Conservation (phyloP, 2,797 vertebrate species). For the Enteromius mattozi region DNA sequence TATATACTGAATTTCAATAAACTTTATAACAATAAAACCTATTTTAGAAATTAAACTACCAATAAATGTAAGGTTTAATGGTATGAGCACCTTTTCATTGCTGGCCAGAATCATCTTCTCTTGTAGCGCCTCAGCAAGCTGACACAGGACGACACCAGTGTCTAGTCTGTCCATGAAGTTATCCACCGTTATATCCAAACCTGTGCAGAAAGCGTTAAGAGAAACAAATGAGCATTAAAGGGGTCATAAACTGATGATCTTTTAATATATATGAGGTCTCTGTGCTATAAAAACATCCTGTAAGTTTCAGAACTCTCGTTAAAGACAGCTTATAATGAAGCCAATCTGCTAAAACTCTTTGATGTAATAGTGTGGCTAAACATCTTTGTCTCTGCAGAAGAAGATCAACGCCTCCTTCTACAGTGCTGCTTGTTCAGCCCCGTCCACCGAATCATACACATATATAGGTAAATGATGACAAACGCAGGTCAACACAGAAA, state of each 20-base stretch:
- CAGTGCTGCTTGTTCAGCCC: neutral
- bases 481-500: neutral
- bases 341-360: neutral
- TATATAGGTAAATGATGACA: neutral
- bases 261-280: neutral
- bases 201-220: constrained; percentile 67
- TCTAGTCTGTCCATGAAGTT: constrained; percentile 92
- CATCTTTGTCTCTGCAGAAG: neutral
- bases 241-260: neutral
- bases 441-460: neutral
- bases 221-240: neutral
- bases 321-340: neutral
- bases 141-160: constrained; percentile 93
- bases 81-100: constrained; percentile 71
- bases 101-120: constrained; percentile 83
- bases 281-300: neutral
- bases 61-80: neutral
- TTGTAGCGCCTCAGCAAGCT: constrained; percentile 89
- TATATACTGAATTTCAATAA: too few species aligned
- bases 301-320: neutral
- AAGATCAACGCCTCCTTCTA: neutral
- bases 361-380: neutral
- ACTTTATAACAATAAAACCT: too few species aligned
- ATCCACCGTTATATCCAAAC: constrained; percentile 87
- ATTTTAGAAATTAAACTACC: neutral